Conservation (phyloP, 2,888 invertebrate species). For the Ectemnius lituratus region DNA sequence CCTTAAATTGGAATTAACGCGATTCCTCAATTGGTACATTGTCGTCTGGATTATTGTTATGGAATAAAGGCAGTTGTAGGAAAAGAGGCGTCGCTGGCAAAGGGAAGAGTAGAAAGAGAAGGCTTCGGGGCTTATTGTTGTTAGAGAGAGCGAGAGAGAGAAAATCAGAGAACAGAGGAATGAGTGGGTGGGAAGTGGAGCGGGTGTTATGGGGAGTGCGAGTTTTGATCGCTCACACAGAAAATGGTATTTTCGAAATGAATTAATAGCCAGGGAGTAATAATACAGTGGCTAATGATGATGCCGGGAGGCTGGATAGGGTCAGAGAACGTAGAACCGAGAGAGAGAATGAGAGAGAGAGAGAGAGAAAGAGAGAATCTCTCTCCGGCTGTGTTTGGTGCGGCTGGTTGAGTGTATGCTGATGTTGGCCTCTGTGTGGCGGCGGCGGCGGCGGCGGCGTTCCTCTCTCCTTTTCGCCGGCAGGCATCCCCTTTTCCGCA, state of each 20-base stretch:
- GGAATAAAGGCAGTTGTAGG: too few species aligned
- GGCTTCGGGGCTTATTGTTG: too few species aligned
- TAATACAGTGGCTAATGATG: conserved; percentile 75
- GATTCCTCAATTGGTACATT: too few species aligned
- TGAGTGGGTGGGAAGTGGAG: conserved; percentile 17
- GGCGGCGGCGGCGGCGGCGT: neutral
- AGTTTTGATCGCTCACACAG: conserved; percentile 76
- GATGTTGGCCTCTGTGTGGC: neutral
- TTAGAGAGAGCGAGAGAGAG: too few species aligned
- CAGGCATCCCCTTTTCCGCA: conserved; percentile 51
- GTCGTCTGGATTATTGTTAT: too few species aligned
- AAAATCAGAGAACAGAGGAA: too few species aligned
- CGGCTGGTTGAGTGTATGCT: neutral
- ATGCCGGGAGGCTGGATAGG: conserved; percentile 24
- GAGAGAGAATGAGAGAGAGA: neutral
- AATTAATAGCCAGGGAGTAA: conserved; percentile 75
- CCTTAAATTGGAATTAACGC: too few species aligned
- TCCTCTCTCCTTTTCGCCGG: conserved; percentile 13
- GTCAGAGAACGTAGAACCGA: neutral
- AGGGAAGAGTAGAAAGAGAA: too few species aligned
- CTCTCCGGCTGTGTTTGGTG: neutral
- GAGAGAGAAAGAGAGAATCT: neutral
- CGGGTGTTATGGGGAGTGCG: conserved; percentile 27
- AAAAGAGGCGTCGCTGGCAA: too few species aligned
- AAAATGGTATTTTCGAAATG: conserved; percentile 76